phyloP scores from a whole-genome alignment of 2,797 vertebrate genomes.

The Megalops cyprinoides region DNA sequence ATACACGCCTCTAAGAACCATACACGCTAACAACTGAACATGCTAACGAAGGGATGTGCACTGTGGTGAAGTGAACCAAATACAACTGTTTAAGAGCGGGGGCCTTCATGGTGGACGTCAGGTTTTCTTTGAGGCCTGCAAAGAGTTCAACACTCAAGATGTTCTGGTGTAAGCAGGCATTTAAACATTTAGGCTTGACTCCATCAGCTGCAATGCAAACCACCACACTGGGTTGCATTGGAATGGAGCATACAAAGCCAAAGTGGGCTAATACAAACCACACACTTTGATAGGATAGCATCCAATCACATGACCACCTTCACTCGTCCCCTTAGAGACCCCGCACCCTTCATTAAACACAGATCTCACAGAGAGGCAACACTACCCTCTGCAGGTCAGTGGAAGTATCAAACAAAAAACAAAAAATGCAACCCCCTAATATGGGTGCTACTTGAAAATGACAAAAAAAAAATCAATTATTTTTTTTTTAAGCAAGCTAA shows the following conservation, averaged over 20 bases:
- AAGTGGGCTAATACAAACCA: too few species aligned
- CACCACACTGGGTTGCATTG: background rate
- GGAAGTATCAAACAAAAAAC: background rate
- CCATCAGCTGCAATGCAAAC: background rate
- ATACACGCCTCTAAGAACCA: too few species aligned
- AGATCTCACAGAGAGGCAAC: background rate
- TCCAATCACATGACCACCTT: background rate
- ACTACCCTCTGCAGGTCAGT: background rate
- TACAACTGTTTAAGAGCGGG: too few species aligned
- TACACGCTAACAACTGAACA: too few species aligned
- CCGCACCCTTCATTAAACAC: background rate
- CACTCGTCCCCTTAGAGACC: background rate
- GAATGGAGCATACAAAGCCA: too few species aligned
- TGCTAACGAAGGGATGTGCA: too few species aligned
- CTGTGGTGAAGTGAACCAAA: too few species aligned
- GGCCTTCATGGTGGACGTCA: too few species aligned
- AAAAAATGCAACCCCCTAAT: background rate
- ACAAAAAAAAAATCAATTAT: background rate
- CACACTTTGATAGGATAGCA: background rate
- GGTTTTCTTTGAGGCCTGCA: too few species aligned
- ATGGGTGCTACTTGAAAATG: background rate
- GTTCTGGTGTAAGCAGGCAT: background rate
- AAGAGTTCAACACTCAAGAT: background rate
- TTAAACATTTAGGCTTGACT: too few species aligned
- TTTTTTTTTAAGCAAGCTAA: background rate